These are phyloP conservation scores for Plebejus anna DNA, from an alignment of 2,888 invertebrate genomes.

Conservation along the genomic window DNA sequence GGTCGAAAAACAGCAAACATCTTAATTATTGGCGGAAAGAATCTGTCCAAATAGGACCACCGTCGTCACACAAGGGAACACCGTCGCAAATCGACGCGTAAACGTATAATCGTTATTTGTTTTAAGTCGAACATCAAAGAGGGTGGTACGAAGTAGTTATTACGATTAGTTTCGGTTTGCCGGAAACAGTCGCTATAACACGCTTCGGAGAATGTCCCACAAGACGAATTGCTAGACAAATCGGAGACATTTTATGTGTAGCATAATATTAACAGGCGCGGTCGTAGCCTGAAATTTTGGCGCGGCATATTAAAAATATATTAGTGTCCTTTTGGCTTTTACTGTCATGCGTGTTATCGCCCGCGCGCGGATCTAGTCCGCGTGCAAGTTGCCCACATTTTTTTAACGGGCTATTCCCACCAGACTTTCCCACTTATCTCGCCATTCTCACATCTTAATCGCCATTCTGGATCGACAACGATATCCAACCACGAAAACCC, in stretches of 20 bases:
- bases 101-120: conserved; percentile 79
- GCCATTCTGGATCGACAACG: no score
- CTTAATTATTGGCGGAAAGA: conserved; percentile 58
- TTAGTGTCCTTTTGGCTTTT: no score
- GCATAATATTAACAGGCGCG: background rate
- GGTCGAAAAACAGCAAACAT: background rate
- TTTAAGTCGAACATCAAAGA: conserved; percentile 79
- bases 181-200: conserved; percentile 78
- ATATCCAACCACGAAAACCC: no score
- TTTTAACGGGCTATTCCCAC: no score
- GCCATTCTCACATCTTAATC: no score
- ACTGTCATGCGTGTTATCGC: no score
- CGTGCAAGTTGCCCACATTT: no score
- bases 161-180: conserved; percentile 75
- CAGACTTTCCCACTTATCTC: no score
- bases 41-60: conserved; percentile 55
- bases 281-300: background rate
- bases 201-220: conserved; percentile 58
- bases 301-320: background rate
- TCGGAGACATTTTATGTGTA: conserved; percentile 20
- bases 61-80: conserved; percentile 59
- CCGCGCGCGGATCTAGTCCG: no score
- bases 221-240: conserved; percentile 25
- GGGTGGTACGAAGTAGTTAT: conserved; percentile 74
- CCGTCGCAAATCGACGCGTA: conserved; percentile 75